Evolutionary conservation across 2,113 vertebrate species (phyloP).

Genomic region (Tor tambroides): DNA sequence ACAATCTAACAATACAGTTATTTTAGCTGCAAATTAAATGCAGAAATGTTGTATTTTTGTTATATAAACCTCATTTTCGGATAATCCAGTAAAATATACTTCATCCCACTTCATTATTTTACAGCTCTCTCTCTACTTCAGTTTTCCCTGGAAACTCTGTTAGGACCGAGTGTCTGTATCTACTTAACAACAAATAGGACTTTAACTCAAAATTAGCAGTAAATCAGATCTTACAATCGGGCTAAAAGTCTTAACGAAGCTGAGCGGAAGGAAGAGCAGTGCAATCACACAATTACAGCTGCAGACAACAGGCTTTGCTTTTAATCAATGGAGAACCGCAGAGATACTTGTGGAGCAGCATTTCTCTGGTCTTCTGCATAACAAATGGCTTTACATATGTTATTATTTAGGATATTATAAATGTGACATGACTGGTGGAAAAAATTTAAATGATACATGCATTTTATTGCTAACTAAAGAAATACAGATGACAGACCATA

Average conservation of each 20-base stretch:
- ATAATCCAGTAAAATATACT: no score
- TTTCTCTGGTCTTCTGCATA: constrained; percentile 25
- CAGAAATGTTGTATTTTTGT: no score
- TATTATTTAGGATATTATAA: neutral
- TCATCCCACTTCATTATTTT: no score
- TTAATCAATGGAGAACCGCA: neutral
- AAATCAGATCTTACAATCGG: neutral
- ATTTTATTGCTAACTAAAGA: constrained; percentile 21
- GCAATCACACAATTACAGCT: neutral
- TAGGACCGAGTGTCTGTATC: neutral
- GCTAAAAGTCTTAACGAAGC: neutral
- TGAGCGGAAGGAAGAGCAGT: neutral
- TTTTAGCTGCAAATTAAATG: no score
- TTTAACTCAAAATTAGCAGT: neutral
- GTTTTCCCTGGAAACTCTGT: neutral
- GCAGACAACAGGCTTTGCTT: neutral
- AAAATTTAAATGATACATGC: neutral
- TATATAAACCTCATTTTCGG: no score
- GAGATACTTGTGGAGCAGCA: neutral
- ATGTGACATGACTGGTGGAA: neutral
- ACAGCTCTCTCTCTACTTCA: no score
- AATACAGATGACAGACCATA: constrained; percentile 26
- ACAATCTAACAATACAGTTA: no score
- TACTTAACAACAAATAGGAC: neutral
- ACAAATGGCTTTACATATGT: neutral